phyloP scores from a whole-genome alignment of 1,140 invertebrate species.

The Octopus bimaculoides region DNA sequence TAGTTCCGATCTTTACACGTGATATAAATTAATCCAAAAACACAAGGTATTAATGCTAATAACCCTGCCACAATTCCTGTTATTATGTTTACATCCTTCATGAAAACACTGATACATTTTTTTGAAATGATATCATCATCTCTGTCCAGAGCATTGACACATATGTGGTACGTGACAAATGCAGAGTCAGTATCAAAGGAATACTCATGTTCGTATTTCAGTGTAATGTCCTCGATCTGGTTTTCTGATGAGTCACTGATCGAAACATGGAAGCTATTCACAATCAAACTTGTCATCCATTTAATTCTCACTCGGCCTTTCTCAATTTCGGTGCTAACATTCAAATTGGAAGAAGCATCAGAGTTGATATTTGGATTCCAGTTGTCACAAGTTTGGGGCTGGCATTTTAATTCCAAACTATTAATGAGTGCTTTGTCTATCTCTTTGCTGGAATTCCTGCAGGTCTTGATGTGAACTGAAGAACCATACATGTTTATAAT shows the following conservation, averaged over 20 bases:
- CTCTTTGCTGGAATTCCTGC: neutral
- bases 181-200: neutral
- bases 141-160: slow-evolving; percentile 18
- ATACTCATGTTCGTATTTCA: neutral
- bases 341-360: neutral
- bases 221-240: neutral
- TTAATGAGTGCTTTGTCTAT: neutral
- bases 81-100: slow-evolving; percentile 17
- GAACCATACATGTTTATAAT: neutral
- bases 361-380: neutral
- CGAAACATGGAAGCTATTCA: neutral
- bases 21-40: slow-evolving; percentile 27
- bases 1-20: slow-evolving; percentile 29
- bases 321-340: neutral
- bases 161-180: slow-evolving; percentile 16
- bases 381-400: neutral
- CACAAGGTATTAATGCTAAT: slow-evolving; percentile 38
- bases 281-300: neutral
- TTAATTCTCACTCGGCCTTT: neutral
- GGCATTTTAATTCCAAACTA: neutral
- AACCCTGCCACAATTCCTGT: slow-evolving; percentile 41
- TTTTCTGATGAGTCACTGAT: neutral
- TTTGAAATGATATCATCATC: slow-evolving; percentile 11
- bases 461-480: neutral
- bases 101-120: slow-evolving; percentile 5